Percentiles rank a stretch among this genome's conserved stretches.
phyloP scores from a whole-genome alignment of 64 coral and sea anemone genomes.

The Actinia tenebrosa region DNA sequence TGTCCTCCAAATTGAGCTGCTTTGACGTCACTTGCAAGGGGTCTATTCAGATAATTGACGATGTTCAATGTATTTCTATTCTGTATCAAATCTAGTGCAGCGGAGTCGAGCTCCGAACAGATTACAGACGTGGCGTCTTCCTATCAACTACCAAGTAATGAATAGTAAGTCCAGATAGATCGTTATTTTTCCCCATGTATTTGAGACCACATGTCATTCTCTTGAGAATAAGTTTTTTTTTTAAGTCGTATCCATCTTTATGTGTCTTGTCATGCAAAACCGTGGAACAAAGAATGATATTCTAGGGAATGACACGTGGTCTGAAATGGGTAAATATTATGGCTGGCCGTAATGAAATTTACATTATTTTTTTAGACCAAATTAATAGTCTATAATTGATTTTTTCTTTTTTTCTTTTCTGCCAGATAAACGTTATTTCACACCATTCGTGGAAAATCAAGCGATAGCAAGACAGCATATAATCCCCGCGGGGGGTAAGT shows the following conservation, averaged over 20 bases:
- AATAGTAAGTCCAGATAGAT: not conserved
- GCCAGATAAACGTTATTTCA: slow-evolving; percentile 1
- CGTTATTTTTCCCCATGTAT: too few relatives aligned
- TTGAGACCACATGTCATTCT: too few relatives aligned
- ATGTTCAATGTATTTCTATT: not conserved
- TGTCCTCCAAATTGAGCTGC: too few relatives aligned
- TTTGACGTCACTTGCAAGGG: not conserved
- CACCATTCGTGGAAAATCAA: slow-evolving; percentile 23
- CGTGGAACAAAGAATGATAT: too few relatives aligned
- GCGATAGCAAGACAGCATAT: slow-evolving; percentile 32
- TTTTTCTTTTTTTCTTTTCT: not conserved
- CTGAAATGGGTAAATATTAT: too few relatives aligned
- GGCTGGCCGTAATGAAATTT: too few relatives aligned
- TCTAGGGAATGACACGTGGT: too few relatives aligned
- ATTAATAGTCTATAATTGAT: too few relatives aligned
- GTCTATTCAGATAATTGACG: not conserved
- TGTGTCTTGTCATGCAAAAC: too few relatives aligned
- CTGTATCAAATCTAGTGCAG: not conserved
- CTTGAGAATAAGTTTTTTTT: too few relatives aligned
- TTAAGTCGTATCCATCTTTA: too few relatives aligned
- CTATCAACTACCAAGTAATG: not conserved
- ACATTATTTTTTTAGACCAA: too few relatives aligned
- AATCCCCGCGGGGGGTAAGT: slow-evolving; percentile 31
- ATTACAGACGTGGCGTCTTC: not conserved
- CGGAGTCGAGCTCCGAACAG: not conserved